These are phyloP conservation scores for Antechinus stuartii DNA, from an alignment of 2,113 vertebrate species.

Conservation along the genomic window DNA sequence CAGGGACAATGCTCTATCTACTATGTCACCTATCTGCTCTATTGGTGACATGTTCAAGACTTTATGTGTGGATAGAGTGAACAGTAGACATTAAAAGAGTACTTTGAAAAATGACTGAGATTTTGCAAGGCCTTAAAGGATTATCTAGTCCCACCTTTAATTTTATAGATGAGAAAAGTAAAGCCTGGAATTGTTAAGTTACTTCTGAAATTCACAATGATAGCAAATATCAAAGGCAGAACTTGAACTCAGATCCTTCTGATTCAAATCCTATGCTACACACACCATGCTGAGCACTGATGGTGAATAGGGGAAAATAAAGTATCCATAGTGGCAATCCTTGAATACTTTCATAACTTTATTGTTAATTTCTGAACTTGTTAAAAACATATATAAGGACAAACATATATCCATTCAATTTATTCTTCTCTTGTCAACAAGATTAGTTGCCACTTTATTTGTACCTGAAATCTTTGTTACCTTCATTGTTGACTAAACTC, in stretches of 20 bases:
- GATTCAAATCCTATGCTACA: not conserved
- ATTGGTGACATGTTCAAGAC: not conserved
- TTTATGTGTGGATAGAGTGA: not conserved
- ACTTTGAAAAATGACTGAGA: not conserved
- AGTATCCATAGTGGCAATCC: not conserved
- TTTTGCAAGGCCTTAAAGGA: not conserved
- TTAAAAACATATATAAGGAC: not conserved
- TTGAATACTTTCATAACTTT: not conserved
- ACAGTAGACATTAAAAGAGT: not conserved
- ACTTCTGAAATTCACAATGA: too few relatives aligned
- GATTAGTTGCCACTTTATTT: not conserved
- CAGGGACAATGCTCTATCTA: not conserved
- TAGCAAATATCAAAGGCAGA: too few relatives aligned
- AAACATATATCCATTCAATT: not conserved
- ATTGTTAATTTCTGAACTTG: not conserved
- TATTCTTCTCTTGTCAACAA: not conserved
- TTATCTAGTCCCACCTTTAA: not conserved
- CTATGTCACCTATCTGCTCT: not conserved
- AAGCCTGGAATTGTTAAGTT: not conserved
- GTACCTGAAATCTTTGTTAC: not conserved
- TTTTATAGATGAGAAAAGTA: not conserved
- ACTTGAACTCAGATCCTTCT: not conserved
- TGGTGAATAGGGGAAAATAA: not conserved
- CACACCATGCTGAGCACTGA: not conserved
- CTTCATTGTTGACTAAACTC: not conserved